Base-by-base conservation (phyloP, 2,797 vertebrate genomes). In the Sandelia bainsii region DNA sequence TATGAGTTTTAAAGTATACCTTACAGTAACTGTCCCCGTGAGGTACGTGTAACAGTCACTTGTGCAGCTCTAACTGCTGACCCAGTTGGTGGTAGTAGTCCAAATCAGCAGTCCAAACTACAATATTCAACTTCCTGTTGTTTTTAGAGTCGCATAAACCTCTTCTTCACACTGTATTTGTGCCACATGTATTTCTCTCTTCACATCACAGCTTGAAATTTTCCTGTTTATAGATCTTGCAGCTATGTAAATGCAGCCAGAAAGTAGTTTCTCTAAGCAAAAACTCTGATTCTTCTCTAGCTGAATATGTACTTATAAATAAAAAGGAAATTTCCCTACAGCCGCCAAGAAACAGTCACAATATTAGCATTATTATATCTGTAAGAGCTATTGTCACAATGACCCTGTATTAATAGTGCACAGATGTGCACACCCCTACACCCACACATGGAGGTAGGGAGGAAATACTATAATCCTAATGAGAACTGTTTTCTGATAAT, bases 401-500 rank as follows among this genome's bases (percentile, higher is more conserved):
- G 34, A 65, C 13, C 9, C 9, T 27, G 25, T 37, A 48, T 50
- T 59, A 57, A 64, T 25, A 65, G 32, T 50, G 17, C 53, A 76
- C 44, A 67, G 29, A 65, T n/a, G 4, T 54, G 25, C 48, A 64
- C 66, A 60, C 37, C 66, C 27, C 22, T 25, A 39, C 17, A 23
- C 76, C 74, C 64, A 75, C 80, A 54, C 57, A 52, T 7, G 22
- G 8, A 48, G 42, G 51, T 29, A 57, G 39, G 39, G 19, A 50
- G 37, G 44, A 64, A 70, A 68, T 19, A 56, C 53, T 19, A 51
- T 17, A 32, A 70, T 49, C 44, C 32, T 1, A 63, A 60, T 46
- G 32, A 65, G 75, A 69, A 65, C 49, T 71, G 66, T 27, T 25
- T 57, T 44, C 27, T 62, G 22, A 75, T 52, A 59, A n/a, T 10